phyloP scores from a whole-genome alignment of 1,140 invertebrate genomes.

The Monomorium pharaonis region DNA sequence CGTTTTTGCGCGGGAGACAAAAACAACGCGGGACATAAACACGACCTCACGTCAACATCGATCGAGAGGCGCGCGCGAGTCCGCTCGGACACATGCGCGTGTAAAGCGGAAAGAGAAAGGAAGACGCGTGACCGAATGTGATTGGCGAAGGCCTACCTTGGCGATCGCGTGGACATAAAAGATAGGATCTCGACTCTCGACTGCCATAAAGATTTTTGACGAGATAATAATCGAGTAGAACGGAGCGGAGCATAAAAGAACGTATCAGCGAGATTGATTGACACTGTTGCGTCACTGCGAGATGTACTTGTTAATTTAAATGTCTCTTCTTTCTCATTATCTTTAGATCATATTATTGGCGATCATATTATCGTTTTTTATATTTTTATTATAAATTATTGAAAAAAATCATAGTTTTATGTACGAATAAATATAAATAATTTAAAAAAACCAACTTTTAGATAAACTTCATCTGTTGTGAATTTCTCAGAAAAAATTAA shows the following conservation, averaged over 20 bases:
- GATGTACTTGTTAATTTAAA: too few relatives aligned
- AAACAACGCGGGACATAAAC: conserved; percentile 32
- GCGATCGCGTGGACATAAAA: conserved; percentile 7
- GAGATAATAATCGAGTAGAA: neutral
- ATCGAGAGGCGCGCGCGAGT: neutral
- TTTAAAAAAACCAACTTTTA: too few relatives aligned
- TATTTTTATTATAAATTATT: too few relatives aligned
- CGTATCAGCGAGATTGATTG: neutral
- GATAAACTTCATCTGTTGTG: too few relatives aligned
- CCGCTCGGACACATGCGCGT: neutral
- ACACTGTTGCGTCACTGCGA: neutral
- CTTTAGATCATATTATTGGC: too few relatives aligned
- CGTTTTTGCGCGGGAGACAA: conserved; percentile 74
- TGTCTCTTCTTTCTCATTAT: too few relatives aligned
- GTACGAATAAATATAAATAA: too few relatives aligned
- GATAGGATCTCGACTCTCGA: neutral
- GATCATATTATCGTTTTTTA: too few relatives aligned
- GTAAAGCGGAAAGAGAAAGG: neutral
- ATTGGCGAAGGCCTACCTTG: neutral
- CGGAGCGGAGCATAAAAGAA: neutral
- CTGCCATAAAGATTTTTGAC: neutral
- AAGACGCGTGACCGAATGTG: neutral
- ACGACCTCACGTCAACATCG: conserved; percentile 13
- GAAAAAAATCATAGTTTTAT: too few relatives aligned
- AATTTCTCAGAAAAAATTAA: too few relatives aligned